Percentiles rank a stretch among this genome's conserved stretches.
phyloP scores from a whole-genome alignment of 2,113 vertebrate species.

The Sitta europaea region DNA sequence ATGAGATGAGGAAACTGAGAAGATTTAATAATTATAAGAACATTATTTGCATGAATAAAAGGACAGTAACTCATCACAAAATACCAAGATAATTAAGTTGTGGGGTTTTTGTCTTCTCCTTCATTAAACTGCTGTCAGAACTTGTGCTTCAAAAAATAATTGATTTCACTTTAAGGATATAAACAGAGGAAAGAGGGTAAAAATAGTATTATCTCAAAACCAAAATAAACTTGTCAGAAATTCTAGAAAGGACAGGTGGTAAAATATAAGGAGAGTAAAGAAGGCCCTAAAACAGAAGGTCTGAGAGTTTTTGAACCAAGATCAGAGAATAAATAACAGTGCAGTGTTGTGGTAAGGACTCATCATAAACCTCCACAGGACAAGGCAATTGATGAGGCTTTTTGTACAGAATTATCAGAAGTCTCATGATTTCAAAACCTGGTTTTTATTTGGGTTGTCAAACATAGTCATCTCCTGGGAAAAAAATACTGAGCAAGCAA shows the following conservation, averaged over 20 bases:
- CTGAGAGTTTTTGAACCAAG: not conserved
- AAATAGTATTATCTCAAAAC: not conserved
- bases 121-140: not conserved
- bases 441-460: not conserved
- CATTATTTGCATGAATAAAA: not conserved
- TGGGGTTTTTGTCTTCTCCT: not conserved
- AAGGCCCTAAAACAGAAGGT: not conserved
- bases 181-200: not conserved
- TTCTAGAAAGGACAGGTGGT: not conserved
- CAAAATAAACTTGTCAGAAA: not conserved
- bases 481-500: not conserved
- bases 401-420: not conserved
- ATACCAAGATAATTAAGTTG: not conserved
- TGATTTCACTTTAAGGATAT: not conserved
- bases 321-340: not conserved
- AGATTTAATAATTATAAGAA: not conserved
- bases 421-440: not conserved
- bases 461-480: not conserved
- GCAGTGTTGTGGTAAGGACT: not conserved
- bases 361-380: not conserved
- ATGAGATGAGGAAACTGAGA: not conserved
- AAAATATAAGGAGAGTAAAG: not conserved
- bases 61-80: not conserved
- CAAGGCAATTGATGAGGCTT: not conserved
- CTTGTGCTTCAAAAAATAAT: not conserved